A percentile compares a stretch with the other conserved stretches of the same genome.
These are phyloP conservation scores for Tholera decimalis DNA, from an alignment of 2,888 invertebrate species.

Conservation along the genomic window DNA sequence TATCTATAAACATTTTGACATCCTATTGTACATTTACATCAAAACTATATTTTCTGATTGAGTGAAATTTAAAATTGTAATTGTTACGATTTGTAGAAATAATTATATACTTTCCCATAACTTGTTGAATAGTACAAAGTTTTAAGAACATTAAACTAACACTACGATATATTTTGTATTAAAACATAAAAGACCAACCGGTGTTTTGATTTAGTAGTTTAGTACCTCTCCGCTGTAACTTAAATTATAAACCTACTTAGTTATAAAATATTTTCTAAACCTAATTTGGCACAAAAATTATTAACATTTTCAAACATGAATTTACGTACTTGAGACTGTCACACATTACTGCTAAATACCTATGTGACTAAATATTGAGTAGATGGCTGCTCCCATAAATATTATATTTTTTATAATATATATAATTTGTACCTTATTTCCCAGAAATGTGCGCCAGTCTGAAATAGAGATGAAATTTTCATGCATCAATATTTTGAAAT, in stretches of 20 bases:
- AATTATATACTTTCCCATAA: slow-evolving; percentile 71
- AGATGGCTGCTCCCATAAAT: too few species aligned
- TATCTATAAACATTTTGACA: slow-evolving; percentile 27
- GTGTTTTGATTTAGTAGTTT: slow-evolving; percentile 91
- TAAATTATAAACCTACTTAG: slow-evolving; percentile 43
- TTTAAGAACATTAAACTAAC: slow-evolving; percentile 84
- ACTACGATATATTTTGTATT: slow-evolving; percentile 85
- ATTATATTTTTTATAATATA: slow-evolving; percentile 10
- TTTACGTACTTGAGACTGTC: slow-evolving; percentile 46
- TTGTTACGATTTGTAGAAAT: slow-evolving; percentile 68
- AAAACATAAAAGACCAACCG: slow-evolving; percentile 89
- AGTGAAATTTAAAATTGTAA: slow-evolving; percentile 61
- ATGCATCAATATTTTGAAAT: slow-evolving; percentile 60
- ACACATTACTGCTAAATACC: slow-evolving; percentile 47
- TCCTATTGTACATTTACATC: slow-evolving; percentile 59
- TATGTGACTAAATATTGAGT: slow-evolving; percentile 5
- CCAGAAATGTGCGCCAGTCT: slow-evolving; percentile 53
- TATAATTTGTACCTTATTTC: slow-evolving; percentile 8
- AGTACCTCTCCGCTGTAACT: slow-evolving; percentile 82
- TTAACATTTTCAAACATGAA: slow-evolving; percentile 36
- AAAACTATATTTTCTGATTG: slow-evolving; percentile 39
- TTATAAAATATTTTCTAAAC: slow-evolving; percentile 28
- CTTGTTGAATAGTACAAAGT: slow-evolving; percentile 80
- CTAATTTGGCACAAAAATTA: slow-evolving; percentile 39
- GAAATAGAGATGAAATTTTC: slow-evolving; percentile 60